Evolutionary conservation across 2,113 vertebrate species (phyloP), one percentile per base, ranked within the genome.

Genomic region (Manacus vitellinus): DNA sequence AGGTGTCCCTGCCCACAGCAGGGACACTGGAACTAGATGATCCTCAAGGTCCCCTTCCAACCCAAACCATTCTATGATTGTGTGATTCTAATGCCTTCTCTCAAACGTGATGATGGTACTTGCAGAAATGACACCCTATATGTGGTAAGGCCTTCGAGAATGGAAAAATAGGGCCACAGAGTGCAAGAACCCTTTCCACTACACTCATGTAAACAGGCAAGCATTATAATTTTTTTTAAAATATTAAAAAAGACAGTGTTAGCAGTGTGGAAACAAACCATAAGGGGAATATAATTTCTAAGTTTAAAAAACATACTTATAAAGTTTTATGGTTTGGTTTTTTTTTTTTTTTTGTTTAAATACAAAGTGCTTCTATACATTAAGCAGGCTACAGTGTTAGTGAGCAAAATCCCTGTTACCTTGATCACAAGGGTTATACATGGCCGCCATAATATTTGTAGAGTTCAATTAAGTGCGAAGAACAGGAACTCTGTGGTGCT

Each of bases 291-390:
- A 97, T 96, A 96, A 97, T 96, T 97, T 97, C 91, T 97, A 97
- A 84, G 78, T 97, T 97, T 97, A 97, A 97, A 98, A 98, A 97
- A 96, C 96, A 97, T 94, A 91, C 44, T 86, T 97, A 97, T 91
- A 98, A 97, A 97, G 94, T 93, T 92, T 86, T 88, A 95, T 43
- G 65, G 56, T 95, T 95, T 88, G 67, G 66, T 83, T 78, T 84
- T 37, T 37, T 78, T 77, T 8, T 79, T 80, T 76, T 90, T 89
- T 72, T 83, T 92, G 89, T 96, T 98, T 97, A 97, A 98, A 98
- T 98, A 98, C 98, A 98, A 98, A 98, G 98, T 98, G 98, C 98
- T 98, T 98, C 95, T 97, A 97, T 98, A 98, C 96, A 97, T 96
- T 85, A 67, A 98, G 96, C 96, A 97, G 95, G 97, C 97, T 98